Evolutionary conservation across 2,888 invertebrate genomes (phyloP), one percentile per base, ranked within the genome.

Genomic region (Oscheius myriophilus): DNA sequence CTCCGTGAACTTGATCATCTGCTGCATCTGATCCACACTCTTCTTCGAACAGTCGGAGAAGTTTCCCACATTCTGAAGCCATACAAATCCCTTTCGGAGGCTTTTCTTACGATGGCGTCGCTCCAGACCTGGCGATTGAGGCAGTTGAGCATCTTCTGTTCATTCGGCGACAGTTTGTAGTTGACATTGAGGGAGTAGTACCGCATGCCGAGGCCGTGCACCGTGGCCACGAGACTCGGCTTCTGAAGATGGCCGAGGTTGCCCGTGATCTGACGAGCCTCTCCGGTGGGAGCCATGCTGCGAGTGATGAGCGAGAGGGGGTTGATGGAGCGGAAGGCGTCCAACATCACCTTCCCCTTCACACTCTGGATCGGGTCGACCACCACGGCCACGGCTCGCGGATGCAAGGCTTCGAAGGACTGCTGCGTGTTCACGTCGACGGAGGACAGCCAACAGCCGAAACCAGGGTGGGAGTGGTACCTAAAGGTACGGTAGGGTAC

Each of bases 351-450:
- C 76, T 85, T 84, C 63, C 98, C 98, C 89, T 98, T 98, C 2
- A 98, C 98, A 69, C 96, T 96, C 87, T 98, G 98, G 85, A 98
- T 98, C 7, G 98, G 98, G 89, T 98, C 98, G 41, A 99, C 96
- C 0, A 98, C 98, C 51, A 98, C 97, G 73, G 98, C 98, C 0
- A 98, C 97, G 25, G 98, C 97, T 85, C 98, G 90, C 87, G 98
- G 97, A 43, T 96, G 96, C 11, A 98, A 90, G 0, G 97, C 96
- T 69, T 83, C 83, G 63, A 83, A 83, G 23, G 77, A 73, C 64
- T 82, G 80, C 64, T 83, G 83, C 11, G 83, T 83, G 62, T 75
- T 68, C 25, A 80, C 97, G 88, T 98, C 98, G 9, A 99, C 97
- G 52, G 79, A 83, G n/a, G 98, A 98, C 73, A 98, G 89, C 98